These are phyloP conservation scores for Oikopleura dioica DNA, from an alignment of 23 tunicate genomes.

Conservation along the genomic window DNA sequence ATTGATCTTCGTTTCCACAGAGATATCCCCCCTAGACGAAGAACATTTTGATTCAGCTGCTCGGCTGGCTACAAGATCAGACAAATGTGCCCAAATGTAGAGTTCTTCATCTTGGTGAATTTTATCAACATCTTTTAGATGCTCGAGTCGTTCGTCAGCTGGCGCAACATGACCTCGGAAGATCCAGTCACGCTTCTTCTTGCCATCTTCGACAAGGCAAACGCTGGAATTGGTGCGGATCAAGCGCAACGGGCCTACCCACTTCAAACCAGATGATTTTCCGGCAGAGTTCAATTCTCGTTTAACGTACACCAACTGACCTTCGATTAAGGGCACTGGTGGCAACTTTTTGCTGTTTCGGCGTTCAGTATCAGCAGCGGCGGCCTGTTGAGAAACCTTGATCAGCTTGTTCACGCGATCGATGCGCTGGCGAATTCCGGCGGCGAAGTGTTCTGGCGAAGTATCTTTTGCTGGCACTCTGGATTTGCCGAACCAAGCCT, in stretches of 20 bases:
- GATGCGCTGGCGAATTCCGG: too few relatives aligned
- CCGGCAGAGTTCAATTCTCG: background rate
- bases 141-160: background rate
- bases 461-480: background rate
- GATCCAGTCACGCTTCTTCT: background rate
- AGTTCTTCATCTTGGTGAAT: too few relatives aligned
- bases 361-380: background rate
- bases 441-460: background rate
- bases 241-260: background rate
- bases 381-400: background rate
- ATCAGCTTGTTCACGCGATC: background rate
- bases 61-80: too few relatives aligned
- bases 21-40: too few relatives aligned
- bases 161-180: background rate
- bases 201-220: background rate
- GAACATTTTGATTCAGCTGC: too few relatives aligned
- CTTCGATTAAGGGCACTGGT: background rate
- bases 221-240: background rate
- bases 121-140: too few relatives aligned
- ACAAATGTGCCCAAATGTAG: too few relatives aligned
- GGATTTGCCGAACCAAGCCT: background rate
- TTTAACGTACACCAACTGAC: background rate
- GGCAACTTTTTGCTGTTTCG: background rate
- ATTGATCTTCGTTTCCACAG: too few relatives aligned
- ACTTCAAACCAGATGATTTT: background rate